Percentiles rank a stretch among this genome's conserved stretches.
These are phyloP conservation scores for Cephalophus harveyi DNA, from an alignment of 2,113 vertebrate species.

Conservation along the genomic window DNA sequence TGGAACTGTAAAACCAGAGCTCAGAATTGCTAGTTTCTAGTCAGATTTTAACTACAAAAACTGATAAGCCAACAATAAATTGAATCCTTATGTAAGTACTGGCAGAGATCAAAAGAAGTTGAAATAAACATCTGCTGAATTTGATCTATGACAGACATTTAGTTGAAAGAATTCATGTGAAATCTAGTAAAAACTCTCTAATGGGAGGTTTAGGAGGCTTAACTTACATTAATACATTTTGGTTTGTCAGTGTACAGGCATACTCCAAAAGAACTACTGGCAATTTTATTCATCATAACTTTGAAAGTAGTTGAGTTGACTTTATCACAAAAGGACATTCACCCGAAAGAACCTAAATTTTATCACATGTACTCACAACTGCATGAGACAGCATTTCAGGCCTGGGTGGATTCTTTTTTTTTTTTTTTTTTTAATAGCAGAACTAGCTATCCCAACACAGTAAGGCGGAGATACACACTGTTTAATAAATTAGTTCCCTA, in stretches of 20 bases:
- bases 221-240: not conserved
- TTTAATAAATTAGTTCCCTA: slow-evolving; percentile 7
- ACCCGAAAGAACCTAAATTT: slow-evolving; percentile 46
- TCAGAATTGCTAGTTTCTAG: not conserved
- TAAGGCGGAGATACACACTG: not conserved
- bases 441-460: not conserved
- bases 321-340: slow-evolving; percentile 50
- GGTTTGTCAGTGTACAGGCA: not conserved
- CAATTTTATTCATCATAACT: not conserved
- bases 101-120: not conserved
- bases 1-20: not conserved
- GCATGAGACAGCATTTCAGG: slow-evolving; percentile 45
- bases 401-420: not conserved
- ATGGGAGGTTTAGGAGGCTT: not conserved
- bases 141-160: not conserved
- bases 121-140: slow-evolving; percentile 37
- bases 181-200: not conserved
- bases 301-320: not conserved
- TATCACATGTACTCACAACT: not conserved
- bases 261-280: not conserved
- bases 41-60: slow-evolving; percentile 23
- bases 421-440: not conserved
- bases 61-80: slow-evolving; percentile 38
- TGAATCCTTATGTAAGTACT: slow-evolving; percentile 12
- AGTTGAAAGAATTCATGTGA: slow-evolving; percentile 1